Evolutionary conservation across 1,140 invertebrate species (phyloP), one percentile per base, ranked within the genome.

Genomic region (Adoxophyes honmai): DNA sequence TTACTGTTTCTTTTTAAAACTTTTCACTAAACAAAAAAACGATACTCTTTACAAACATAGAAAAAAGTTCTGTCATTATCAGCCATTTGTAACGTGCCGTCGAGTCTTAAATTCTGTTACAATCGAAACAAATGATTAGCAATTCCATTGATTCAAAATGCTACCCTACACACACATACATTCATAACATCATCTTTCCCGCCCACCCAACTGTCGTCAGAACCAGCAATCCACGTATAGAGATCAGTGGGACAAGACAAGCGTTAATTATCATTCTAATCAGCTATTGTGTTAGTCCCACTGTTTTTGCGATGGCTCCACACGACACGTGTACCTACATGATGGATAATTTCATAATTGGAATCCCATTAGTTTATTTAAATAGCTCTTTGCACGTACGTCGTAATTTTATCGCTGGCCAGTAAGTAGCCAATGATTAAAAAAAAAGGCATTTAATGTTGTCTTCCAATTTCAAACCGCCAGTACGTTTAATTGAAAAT

Each of bases 211-310:
- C 21, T 28, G 21, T 28, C 21, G 21, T 3, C 21, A n/a, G 36
- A 10, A n/a, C n/a, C n/a, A n/a, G n/a, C n/a, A n/a, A n/a, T 4
- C 36, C 9, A 10, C 10, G 33, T 15, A 35, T 35, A 34, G 28
- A 54, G 16, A 35, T 34, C 52, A 34, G 33, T 34, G 33, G 52
- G 16, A 44, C 48, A 35, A 28, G 39, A 42, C 35, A 51, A 59
- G 34, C 51, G 34, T 52, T 59, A 66, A 66, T 62, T 66, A 44
- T 34, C 48, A 57, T 59, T 61, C 37, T 62, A 66, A 62, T 58
- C 48, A 59, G 55, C 53, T 48, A 62, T 62, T 48, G 42, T 48
- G 42, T 48, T 48, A 11, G 42, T 18, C 42, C 42, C 42, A 48
- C 42, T 28, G 10, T 28, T 28, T 28, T 28, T 28, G 21, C 18